These are phyloP conservation scores for Clivina fossor DNA, from an alignment of 2,888 invertebrate genomes.

Conservation along the genomic window DNA sequence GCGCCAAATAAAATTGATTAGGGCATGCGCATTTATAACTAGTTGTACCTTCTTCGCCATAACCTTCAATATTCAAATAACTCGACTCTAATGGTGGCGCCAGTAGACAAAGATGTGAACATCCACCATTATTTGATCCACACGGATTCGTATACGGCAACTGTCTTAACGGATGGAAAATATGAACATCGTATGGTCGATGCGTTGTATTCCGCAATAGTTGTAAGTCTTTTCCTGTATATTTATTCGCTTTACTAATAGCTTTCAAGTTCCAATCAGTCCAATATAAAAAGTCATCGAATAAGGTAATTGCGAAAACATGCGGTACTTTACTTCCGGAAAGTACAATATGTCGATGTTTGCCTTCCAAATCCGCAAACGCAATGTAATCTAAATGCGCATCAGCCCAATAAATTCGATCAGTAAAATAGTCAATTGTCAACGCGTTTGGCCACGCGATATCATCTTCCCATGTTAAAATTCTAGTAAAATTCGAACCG, in stretches of 20 bases:
- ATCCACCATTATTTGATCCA: conserved; percentile 88
- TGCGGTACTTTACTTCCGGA: conserved; percentile 86
- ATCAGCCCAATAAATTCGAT: conserved; percentile 96
- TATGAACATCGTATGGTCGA: conserved; percentile 90
- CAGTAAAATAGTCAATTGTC: conserved; percentile 94
- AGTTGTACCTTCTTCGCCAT: conserved; percentile 77
- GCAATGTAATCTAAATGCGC: conserved; percentile 98
- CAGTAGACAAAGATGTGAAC: conserved; percentile 92
- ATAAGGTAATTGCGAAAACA: conserved; percentile 90
- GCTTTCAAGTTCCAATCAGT: conserved; percentile 98
- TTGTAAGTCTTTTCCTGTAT: conserved; percentile 74
- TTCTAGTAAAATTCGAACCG: conserved; percentile 84
- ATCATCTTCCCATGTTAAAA: conserved; percentile 89
- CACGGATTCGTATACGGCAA: conserved; percentile 88
- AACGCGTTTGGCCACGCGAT: conserved; percentile 99
- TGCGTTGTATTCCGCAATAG: conserved; percentile 89
- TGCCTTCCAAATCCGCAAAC: conserved; percentile 89
- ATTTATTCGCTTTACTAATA: conserved; percentile 89
- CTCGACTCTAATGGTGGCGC: conserved; percentile 78
- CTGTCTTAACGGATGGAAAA: conserved; percentile 88
- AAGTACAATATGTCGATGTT: conserved; percentile 78
- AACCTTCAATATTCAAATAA: conserved; percentile 75
- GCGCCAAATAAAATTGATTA: conserved; percentile 83
- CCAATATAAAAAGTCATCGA: conserved; percentile 94
- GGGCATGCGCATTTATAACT: conserved; percentile 90